These are phyloP conservation scores for Amia ocellicauda DNA, from an alignment of 2,113 vertebrate genomes.

Conservation along the genomic window DNA sequence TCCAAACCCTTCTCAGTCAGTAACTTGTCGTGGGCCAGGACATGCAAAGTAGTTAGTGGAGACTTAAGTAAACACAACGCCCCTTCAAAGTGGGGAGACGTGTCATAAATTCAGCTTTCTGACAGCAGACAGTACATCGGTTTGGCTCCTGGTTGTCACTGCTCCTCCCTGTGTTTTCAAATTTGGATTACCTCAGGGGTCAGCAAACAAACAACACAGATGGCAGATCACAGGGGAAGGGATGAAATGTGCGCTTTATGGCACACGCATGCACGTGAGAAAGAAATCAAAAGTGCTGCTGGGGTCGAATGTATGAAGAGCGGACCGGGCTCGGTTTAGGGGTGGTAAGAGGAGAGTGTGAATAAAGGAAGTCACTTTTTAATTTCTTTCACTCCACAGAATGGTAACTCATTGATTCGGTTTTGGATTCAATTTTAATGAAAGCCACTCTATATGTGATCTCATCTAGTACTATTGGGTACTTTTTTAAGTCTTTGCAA, in stretches of 20 bases:
- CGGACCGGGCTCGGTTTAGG: too few species aligned
- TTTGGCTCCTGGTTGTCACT: constrained; percentile 34
- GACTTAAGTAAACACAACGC: constrained; percentile 42
- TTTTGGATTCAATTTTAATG: background rate
- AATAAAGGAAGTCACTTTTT: background rate
- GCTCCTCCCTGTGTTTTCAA: constrained; percentile 31
- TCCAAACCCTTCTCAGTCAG: background rate
- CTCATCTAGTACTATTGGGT: too few species aligned
- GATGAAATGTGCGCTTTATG: background rate
- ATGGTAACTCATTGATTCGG: background rate
- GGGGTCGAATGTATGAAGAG: background rate
- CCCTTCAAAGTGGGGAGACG: constrained; percentile 43
- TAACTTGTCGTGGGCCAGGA: constrained; percentile 25
- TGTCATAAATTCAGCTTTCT: constrained; percentile 42
- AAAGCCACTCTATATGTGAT: background rate
- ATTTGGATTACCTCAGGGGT: constrained; percentile 19
- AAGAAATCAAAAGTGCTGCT: background rate
- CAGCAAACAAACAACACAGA: constrained; percentile 26
- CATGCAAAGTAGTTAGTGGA: constrained; percentile 32
- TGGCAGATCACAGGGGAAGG: constrained; percentile 17
- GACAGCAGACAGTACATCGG: constrained; percentile 43
- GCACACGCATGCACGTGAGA: background rate
- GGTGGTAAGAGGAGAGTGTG: too few species aligned
- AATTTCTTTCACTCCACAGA: background rate
- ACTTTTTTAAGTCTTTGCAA: background rate